A percentile compares a stretch with the other conserved stretches of the same genome.
Conservation (phyloP, 2,888 invertebrate genomes). For the Macaria liturata region DNA sequence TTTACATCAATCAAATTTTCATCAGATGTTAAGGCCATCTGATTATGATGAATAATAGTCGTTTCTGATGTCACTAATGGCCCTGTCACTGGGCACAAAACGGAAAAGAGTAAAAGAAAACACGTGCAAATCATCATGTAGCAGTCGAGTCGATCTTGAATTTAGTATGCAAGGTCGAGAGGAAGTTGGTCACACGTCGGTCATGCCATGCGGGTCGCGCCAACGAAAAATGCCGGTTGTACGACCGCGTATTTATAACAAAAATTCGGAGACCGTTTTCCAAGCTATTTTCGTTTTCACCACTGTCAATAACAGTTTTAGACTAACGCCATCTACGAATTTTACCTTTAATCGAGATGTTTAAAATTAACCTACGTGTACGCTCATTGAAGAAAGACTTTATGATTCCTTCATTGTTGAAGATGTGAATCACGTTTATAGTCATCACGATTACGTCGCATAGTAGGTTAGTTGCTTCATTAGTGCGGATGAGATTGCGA, state of each 20-base stretch:
- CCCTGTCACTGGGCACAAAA: constrained; percentile 25
- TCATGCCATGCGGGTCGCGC: constrained; percentile 29
- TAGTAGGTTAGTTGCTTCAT: constrained; percentile 10
- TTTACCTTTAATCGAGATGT: constrained; percentile 30
- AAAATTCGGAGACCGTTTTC: constrained; percentile 48
- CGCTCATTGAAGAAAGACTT: constrained; percentile 31
- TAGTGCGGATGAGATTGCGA: constrained; percentile 14
- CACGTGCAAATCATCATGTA: constrained; percentile 47
- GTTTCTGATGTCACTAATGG: constrained; percentile 4
- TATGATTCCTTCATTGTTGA: constrained; percentile 35
- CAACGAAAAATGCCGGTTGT: constrained; percentile 62
- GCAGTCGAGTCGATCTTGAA: constrained; percentile 58
- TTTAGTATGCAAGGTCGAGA: constrained; percentile 64
- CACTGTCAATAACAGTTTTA: constrained; percentile 41
- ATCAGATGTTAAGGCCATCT: no score
- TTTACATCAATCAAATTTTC: no score
- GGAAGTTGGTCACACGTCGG: constrained; percentile 59
- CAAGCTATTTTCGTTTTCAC: constrained; percentile 54
- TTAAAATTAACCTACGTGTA: constrained; percentile 27
- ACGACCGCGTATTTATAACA: constrained; percentile 67
- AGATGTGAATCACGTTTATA: constrained; percentile 25
- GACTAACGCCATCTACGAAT: constrained; percentile 28
- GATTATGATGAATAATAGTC: no score
- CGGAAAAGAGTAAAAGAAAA: constrained; percentile 29
- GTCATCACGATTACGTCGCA: constrained; percentile 3